Conservation (phyloP, 2,113 vertebrate genomes). For the Triplophysa siluroides region DNA sequence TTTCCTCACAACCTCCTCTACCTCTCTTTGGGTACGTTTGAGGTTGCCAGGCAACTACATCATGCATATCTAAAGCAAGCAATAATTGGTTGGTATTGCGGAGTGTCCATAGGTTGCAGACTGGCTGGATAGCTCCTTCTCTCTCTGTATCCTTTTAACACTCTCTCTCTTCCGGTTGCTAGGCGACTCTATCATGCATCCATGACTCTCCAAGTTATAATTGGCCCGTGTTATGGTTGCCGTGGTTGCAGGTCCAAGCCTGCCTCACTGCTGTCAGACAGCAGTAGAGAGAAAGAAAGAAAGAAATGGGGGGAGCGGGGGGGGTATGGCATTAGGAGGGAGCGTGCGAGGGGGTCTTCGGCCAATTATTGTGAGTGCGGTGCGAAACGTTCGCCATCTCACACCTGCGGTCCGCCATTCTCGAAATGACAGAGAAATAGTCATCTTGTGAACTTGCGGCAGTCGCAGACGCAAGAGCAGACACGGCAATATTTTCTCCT, state of each 20-base stretch:
- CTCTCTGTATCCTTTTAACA: constrained; percentile 48
- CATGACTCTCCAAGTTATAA: constrained; percentile 71
- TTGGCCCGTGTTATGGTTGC: constrained; percentile 81
- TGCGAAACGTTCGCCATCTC: constrained; percentile 75
- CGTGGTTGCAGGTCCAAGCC: constrained; percentile 78
- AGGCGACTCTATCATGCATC: constrained; percentile 88
- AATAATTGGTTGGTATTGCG: constrained; percentile 90
- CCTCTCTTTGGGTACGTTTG: constrained; percentile 36
- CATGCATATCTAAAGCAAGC: constrained; percentile 77
- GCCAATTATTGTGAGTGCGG: constrained; percentile 86
- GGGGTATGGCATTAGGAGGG: constrained; percentile 47
- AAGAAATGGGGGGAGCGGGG: constrained; percentile 61
- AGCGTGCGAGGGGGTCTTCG: constrained; percentile 63
- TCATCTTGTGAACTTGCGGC: constrained; percentile 10
- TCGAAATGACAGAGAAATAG: constrained; percentile 34
- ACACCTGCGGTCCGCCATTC: constrained; percentile 75
- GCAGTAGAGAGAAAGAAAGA: constrained; percentile 68
- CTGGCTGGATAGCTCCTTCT: constrained; percentile 40
- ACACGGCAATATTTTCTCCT: constrained; percentile 34
- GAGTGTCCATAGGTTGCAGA: constrained; percentile 68
- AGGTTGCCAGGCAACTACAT: constrained; percentile 94
- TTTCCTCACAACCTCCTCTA: constrained; percentile 9
- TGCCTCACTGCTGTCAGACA: constrained; percentile 68
- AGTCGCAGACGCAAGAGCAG: constrained; percentile 46
- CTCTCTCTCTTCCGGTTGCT: constrained; percentile 77